Evolutionary conservation across 2,888 invertebrate genomes (phyloP), one percentile per base, ranked within the genome.

Genomic region (Eupithecia abbreviata): DNA sequence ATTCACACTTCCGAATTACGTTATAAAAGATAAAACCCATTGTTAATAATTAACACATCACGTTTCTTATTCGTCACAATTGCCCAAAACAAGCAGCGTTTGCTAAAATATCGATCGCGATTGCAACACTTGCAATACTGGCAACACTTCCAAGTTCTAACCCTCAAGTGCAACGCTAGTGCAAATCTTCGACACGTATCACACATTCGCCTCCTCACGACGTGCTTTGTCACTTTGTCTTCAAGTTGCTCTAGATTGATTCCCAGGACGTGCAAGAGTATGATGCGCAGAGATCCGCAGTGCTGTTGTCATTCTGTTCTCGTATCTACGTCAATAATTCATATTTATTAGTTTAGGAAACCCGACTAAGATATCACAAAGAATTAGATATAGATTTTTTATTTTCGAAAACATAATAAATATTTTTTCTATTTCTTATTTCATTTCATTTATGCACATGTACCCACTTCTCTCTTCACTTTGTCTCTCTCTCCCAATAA

Each of bases 131-230:
- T 62, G 62, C 62, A 30, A 62, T 30, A 62, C 30, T 62, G 18
- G 18, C 58, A 58, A 30, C 58, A 58, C 18, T 55, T n/a, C 3
- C 51, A 51, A 51, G 15, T 51, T 51, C 51, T 18, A 58, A 51
- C 58, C 9, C 58, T 30, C 30, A 4, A 62, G 62, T 66, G 15
- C 66, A 66, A 66, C 3, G 15, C 55, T 41, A 55, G 51, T 55
- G 51, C 51, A 71, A 51, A 70, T 70, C 12, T 18, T 49, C 30
- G 41, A 41, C 71, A 55, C 71, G 71, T 71, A 42, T 66, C 15
- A 3, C 13, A 66, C 62, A 62, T 62, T 62, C 62, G 30, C 62
- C 62, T 10, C 10, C 10, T 30, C 18, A 62, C 30, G 62, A 62
- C 62, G 62, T 30, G 62, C 30, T 62, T 30, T 30, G 62, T 62